Evolutionary conservation across 2,797 vertebrate species (phyloP).

Genomic region (Rhyacichthys aspro): DNA sequence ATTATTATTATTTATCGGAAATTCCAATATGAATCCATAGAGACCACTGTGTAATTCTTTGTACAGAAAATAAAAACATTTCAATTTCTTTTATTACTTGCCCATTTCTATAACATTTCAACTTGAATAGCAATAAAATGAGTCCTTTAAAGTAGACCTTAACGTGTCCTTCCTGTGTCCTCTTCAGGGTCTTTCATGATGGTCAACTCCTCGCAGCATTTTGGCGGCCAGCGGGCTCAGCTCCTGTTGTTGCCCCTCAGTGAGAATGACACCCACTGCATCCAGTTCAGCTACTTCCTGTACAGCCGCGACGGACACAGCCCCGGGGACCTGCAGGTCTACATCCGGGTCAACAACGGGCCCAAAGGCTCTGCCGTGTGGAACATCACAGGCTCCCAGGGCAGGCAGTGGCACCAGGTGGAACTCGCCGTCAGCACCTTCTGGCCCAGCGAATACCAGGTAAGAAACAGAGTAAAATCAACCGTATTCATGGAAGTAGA

Average conservation of each 20-base stretch:
- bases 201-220: slow-evolving; percentile 93
- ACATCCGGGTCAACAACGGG: slow-evolving; percentile 88
- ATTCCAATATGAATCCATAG: too few relatives aligned
- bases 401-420: slow-evolving; percentile 93
- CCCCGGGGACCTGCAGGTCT: slow-evolving; percentile 87
- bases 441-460: slow-evolving; percentile 98
- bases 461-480: slow-evolving; percentile 41
- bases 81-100: too few relatives aligned
- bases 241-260: slow-evolving; percentile 90
- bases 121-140: too few relatives aligned
- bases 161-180: neutral
- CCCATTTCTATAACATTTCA: too few relatives aligned
- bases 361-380: slow-evolving; percentile 89
- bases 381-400: slow-evolving; percentile 90
- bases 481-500: neutral
- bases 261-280: slow-evolving; percentile 96
- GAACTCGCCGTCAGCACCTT: slow-evolving; percentile 95
- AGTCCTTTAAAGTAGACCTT: neutral
- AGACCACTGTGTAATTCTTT: too few relatives aligned
- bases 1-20: too few relatives aligned
- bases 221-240: slow-evolving; percentile 85
- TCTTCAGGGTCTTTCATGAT: slow-evolving; percentile 91
- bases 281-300: slow-evolving; percentile 98
- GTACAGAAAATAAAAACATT: too few relatives aligned
- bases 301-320: slow-evolving; percentile 92